These are phyloP conservation scores for Lasioglossum pauxillum DNA, from an alignment of 2,888 invertebrate species.

Conservation along the genomic window DNA sequence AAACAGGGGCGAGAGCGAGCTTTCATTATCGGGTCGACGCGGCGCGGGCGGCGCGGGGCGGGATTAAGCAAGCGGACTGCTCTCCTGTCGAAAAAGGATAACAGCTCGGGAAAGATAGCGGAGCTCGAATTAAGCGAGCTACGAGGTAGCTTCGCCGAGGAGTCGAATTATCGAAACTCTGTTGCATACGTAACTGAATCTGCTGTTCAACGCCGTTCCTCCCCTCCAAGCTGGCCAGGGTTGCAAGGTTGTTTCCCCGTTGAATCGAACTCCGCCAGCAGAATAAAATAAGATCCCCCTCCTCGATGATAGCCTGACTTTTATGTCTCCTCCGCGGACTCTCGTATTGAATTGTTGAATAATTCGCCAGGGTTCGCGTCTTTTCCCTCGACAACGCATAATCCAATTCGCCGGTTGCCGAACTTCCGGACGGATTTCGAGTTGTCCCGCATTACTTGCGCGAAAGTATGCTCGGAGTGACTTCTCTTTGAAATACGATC, in stretches of 20 bases:
- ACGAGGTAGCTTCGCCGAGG: background rate
- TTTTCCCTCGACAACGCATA: background rate
- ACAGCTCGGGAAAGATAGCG: background rate
- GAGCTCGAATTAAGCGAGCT: background rate
- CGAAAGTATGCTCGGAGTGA: conserved; percentile 16
- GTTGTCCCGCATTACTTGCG: conserved; percentile 17
- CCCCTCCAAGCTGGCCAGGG: background rate
- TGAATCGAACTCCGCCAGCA: background rate
- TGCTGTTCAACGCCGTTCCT: background rate
- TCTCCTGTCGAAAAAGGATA: conserved; percentile 1
- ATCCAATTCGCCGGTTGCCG: background rate
- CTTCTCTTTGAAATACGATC: conserved; percentile 15
- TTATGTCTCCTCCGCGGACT: background rate
- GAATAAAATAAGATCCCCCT: background rate
- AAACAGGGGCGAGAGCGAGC: background rate
- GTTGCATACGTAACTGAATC: background rate
- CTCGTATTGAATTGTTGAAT: background rate
- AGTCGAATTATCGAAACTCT: conserved; percentile 6
- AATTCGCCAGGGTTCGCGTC: background rate
- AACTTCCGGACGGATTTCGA: background rate
- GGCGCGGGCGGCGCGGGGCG: too few species aligned
- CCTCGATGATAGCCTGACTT: background rate
- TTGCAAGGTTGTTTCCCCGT: background rate
- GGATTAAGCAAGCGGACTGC: background rate
- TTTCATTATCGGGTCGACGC: background rate